Conservation (phyloP, 2,113 vertebrate genomes). For the Pseudorectes ferrugineus region DNA sequence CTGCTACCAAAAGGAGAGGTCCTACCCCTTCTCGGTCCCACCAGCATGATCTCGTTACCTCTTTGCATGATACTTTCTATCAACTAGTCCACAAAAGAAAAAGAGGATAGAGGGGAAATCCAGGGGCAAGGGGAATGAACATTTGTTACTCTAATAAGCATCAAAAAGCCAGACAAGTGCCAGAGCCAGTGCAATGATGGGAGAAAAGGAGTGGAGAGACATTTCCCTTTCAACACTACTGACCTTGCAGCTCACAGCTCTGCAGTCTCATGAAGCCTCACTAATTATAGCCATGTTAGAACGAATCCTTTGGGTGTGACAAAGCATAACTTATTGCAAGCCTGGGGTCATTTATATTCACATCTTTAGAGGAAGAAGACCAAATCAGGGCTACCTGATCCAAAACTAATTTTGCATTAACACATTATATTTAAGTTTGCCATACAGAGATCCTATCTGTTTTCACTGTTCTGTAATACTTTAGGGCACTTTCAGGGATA, state of each 20-base stretch:
- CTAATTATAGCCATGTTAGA: background rate
- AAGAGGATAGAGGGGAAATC: rapidly evolving
- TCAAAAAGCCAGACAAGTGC: background rate
- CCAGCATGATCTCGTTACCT: background rate
- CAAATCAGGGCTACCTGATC: background rate
- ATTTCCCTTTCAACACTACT: background rate
- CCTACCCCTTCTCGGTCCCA: background rate
- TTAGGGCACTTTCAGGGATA: background rate
- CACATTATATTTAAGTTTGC: background rate
- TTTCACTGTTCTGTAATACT: background rate
- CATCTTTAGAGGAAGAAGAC: background rate
- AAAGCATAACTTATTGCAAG: background rate
- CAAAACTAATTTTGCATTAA: background rate
- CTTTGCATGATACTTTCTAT: background rate
- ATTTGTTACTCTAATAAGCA: background rate
- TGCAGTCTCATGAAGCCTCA: background rate
- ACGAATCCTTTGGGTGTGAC: background rate
- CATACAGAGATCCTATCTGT: background rate
- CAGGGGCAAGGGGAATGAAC: background rate
- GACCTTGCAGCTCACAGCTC: background rate
- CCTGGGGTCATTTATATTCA: background rate
- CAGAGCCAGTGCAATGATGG: background rate
- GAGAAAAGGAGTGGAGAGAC: background rate
- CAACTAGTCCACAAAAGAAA: background rate
- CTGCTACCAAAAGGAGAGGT: background rate